Evolutionary conservation across 2,797 vertebrate genomes (phyloP).

Genomic region (Falco peregrinus): DNA sequence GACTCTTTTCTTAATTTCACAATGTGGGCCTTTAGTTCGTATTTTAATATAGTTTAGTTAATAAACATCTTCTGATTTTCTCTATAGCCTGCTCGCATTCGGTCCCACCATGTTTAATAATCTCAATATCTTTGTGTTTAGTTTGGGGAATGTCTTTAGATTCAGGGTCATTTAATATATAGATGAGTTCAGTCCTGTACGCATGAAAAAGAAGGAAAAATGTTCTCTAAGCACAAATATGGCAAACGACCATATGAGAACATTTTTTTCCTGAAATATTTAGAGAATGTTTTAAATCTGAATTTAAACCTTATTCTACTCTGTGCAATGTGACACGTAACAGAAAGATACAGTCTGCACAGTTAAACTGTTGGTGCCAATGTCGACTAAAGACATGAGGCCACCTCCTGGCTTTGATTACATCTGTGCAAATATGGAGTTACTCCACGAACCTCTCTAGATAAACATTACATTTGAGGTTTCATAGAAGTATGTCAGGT

Average conservation of each 20-base stretch:
- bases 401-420: neutral
- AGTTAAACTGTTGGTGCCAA: neutral
- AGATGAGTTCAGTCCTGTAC: neutral
- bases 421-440: neutral
- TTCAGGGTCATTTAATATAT: neutral
- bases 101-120: neutral
- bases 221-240: neutral
- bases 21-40: neutral
- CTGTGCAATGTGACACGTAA: neutral
- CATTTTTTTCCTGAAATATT: neutral
- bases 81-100: neutral
- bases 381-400: neutral
- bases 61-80: neutral
- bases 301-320: conserved; percentile 2
- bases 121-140: neutral
- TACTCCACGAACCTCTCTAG: neutral
- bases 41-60: neutral
- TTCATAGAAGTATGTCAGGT: neutral
- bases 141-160: neutral
- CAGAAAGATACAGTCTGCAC: neutral
- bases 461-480: neutral
- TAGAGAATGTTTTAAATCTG: neutral
- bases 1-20: neutral
- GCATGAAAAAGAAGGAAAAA: neutral
- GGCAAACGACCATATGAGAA: neutral